Evolutionary conservation across 2,113 vertebrate genomes (phyloP), one percentile per base, ranked within the genome.

Genomic region (Microtus ochrogaster): DNA sequence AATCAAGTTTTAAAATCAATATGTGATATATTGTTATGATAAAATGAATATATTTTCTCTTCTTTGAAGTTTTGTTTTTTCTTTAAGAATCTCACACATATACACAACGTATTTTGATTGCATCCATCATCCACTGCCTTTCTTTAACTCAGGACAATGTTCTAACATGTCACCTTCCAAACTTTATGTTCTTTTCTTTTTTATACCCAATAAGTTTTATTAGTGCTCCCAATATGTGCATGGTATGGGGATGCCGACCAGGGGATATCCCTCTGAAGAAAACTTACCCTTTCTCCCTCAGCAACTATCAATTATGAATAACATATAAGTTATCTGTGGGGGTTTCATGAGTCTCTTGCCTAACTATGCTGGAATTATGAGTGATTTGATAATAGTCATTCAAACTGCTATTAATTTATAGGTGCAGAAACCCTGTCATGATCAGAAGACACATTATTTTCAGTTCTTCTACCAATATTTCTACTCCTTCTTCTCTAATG

Each of bases 1-100:
- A 96, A 82, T 66, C 9, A 74, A 95, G 44, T 77, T 88, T 65
- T 79, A 1, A 33, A 83, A n/a, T 90, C 30, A 73, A 49, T 65
- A 47, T 49, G 22, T 73, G 13, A 78, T 39, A 11, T 72, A 88
- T 72, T 96, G 63, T 73, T 89, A 47, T 39, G 28, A 41, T 61
- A 13, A 58, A 82, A 82, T 61, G 12, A 61, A 24, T 81, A 13
- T 22, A 39, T 61, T 61, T 61, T n/a, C 36, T 39, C 55, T 83
- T 61, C 61, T 83, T 63, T 79, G 47, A 77, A 92, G 52, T 21
- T 61, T 39, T 82, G 30, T 28, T 30, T 63, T 19, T 84, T 39
- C 26, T 41, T 44, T 84, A 39, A 58, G 52, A 81, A 24, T 41
- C 39, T 41, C 72, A 41, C 22, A 74, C n/a, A 26, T 26, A 12